phyloP scores from a whole-genome alignment of 2,113 vertebrate species.

The Ciconia stormi region DNA sequence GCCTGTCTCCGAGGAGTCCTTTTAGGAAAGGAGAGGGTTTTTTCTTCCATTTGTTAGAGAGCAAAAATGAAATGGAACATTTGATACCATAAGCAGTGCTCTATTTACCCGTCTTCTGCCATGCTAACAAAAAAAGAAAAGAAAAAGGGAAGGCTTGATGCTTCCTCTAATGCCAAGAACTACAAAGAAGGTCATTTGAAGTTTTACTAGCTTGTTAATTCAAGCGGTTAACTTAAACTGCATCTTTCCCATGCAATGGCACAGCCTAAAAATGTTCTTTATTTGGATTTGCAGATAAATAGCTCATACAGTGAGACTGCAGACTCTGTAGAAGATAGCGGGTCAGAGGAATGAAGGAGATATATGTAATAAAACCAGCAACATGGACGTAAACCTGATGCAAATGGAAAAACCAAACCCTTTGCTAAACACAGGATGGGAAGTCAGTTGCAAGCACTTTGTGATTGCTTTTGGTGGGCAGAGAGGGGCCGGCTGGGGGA shows the following conservation, averaged over 20 bases:
- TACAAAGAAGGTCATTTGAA: not conserved
- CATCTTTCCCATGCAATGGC: not conserved
- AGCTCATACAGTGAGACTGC: not conserved
- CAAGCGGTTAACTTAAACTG: not conserved
- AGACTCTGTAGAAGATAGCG: not conserved
- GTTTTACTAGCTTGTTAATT: conserved; percentile 58
- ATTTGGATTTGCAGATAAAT: conserved; percentile 34
- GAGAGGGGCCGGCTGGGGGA: not conserved
- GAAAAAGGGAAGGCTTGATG: not conserved
- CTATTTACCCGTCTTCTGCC: not conserved
- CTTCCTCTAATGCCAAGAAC: not conserved
- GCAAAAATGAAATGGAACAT: not conserved
- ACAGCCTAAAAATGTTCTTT: not conserved
- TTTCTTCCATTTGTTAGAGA: not conserved
- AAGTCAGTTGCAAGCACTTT: fast-evolving
- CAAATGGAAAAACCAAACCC: not conserved
- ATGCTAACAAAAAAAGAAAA: not conserved
- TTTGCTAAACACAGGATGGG: not conserved
- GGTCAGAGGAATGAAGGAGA: not conserved
- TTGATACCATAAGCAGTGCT: not conserved
- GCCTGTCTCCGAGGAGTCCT: not conserved
- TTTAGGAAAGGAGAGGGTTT: not conserved
- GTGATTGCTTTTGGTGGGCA: not conserved
- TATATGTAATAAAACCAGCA: not conserved
- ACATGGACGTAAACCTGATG: not conserved